Conservation (phyloP, 2,113 vertebrate species). For the Paraplagusia blochii region DNA sequence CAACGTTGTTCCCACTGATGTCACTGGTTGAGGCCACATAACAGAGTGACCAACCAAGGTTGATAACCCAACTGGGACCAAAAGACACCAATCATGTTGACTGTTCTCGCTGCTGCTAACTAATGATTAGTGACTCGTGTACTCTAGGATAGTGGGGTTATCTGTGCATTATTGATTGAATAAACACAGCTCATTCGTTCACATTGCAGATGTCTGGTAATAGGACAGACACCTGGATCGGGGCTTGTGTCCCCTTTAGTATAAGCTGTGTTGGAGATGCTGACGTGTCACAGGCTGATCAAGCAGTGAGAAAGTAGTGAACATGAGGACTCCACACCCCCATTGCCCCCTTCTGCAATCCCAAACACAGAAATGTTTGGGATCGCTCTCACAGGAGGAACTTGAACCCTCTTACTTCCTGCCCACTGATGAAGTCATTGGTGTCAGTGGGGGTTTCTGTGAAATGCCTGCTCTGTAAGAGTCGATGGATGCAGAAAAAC, state of each 20-base stretch:
- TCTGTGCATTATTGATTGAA: slow-evolving; percentile 40
- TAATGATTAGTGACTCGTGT: slow-evolving; percentile 50
- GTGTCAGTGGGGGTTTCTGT: slow-evolving; percentile 75
- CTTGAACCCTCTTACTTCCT: slow-evolving; percentile 79
- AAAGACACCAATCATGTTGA: slow-evolving; percentile 34
- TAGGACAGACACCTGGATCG: slow-evolving; percentile 60
- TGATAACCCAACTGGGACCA: slow-evolving; percentile 46
- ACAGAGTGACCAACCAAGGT: slow-evolving; percentile 57
- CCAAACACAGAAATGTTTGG: slow-evolving; percentile 71
- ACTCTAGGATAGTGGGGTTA: slow-evolving; percentile 25
- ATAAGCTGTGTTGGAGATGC: slow-evolving; percentile 32
- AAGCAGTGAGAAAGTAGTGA: slow-evolving; percentile 53
- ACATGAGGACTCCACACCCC: slow-evolving; percentile 55
- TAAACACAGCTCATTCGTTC: slow-evolving; percentile 28
- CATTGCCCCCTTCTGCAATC: slow-evolving; percentile 46
- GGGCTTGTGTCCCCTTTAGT: slow-evolving; percentile 15
- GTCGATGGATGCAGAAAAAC: slow-evolving; percentile 42
- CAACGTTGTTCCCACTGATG: slow-evolving; percentile 49
- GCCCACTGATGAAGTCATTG: slow-evolving; percentile 76
- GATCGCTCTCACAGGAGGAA: slow-evolving; percentile 75
- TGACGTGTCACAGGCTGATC: slow-evolving; percentile 55
- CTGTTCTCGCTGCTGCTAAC: slow-evolving; percentile 53
- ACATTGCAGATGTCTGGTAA: slow-evolving; percentile 27
- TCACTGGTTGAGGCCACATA: slow-evolving; percentile 51
- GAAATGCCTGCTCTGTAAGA: slow-evolving; percentile 71